Evolutionary conservation across 2,797 vertebrate species (phyloP), one percentile per base, ranked within the genome.

Genomic region (Taeniopygia guttata): DNA sequence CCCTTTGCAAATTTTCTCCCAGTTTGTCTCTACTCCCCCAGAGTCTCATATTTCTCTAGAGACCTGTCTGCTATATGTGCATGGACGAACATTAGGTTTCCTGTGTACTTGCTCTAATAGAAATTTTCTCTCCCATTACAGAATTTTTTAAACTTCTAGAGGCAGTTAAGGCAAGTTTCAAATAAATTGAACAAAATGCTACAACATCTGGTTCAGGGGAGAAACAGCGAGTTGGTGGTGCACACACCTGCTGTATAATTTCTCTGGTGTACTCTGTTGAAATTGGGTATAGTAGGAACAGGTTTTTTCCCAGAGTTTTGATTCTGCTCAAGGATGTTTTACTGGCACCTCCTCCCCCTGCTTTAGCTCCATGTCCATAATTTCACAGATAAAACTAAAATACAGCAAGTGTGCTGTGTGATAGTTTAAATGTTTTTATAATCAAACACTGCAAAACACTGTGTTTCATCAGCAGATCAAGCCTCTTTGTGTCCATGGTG

Each of bases 21-120:
- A 10, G 7, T 58, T 49, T 11, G 3, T 52, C 16, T 62, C 25
- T 64, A 0, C 7, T 90, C 5, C 19, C 13, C 15, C 26, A 46
- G 13, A 32, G 16, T 36, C 19, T 69, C 17, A 15, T 1, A 1
- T 23, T 67, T 78, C 21, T 64, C 25, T 16, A 36, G 34, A 75
- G 34, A 62, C 4, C 3, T 55, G 19, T 48, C 9, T 20, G 27
- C 36, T 13, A 0, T 19, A 17, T 56, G 17, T 0, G 1, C 8
- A 13, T 8, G 9, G 23, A 20, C 26, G 34, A 60, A 40, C 4
- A 2, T n/a, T 36, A 36, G 8, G 21, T 74, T 87, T 69, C 34
- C 13, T 30, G 0, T 30, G 6, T 36, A 5, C 43, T 82, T 80
- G 29, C 11, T 68, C 5, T 38, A 27, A 16, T 3, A 52, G 5